phyloP scores from a whole-genome alignment of 2,797 vertebrate species.

The Chrosomus eos region DNA sequence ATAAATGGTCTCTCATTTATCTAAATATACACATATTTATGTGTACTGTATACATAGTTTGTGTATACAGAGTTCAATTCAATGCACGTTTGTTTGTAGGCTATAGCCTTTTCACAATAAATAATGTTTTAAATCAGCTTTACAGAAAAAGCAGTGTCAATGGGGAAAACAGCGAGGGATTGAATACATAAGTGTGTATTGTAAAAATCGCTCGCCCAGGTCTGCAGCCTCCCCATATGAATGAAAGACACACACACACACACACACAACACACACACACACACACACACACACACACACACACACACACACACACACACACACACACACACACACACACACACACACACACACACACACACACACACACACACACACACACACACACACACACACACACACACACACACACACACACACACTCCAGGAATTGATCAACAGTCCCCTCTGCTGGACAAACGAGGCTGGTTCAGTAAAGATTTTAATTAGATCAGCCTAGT shows the following conservation, averaged over 20 bases:
- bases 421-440: not conserved
- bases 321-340: too few relatives aligned
- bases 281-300: too few relatives aligned
- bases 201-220: too few relatives aligned
- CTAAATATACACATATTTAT: not conserved
- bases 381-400: too few relatives aligned
- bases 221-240: too few relatives aligned
- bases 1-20: not conserved
- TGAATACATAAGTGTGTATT: too few relatives aligned
- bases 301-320: too few relatives aligned
- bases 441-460: constrained; percentile 35
- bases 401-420: too few relatives aligned
- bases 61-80: not conserved
- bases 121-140: not conserved
- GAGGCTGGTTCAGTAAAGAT: not conserved
- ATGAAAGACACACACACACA: too few relatives aligned
- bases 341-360: too few relatives aligned
- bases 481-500: not conserved
- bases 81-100: not conserved
- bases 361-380: too few relatives aligned
- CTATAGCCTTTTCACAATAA: not conserved
- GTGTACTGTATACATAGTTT: not conserved
- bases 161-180: not conserved
- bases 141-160: not conserved
- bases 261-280: too few relatives aligned